These are phyloP conservation scores for Sorex maritimensis DNA, from an alignment of 2,797 vertebrate genomes.

Conservation along the genomic window DNA sequence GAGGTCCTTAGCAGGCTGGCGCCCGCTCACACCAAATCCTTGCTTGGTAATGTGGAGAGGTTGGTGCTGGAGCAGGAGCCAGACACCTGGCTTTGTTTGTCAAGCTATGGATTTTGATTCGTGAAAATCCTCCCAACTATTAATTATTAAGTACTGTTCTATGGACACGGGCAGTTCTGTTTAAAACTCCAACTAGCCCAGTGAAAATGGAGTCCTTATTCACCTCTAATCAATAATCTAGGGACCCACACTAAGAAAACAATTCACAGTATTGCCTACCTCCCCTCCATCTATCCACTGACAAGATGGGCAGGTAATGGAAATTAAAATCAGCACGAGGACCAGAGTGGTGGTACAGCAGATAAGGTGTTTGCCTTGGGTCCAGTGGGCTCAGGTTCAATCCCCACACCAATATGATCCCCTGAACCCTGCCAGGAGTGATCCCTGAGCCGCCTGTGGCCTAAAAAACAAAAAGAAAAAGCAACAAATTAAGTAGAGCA, in stretches of 20 bases:
- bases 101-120: neutral
- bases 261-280: neutral
- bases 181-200: neutral
- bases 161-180: neutral
- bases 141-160: neutral
- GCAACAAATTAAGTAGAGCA: neutral
- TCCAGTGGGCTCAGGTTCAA: no score
- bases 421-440: no score
- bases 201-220: conserved; percentile 9
- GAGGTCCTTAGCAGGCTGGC: neutral
- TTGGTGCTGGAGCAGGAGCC: neutral
- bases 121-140: neutral
- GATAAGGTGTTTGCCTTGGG: no score
- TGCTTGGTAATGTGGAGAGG: neutral
- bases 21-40: accelerated
- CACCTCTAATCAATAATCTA: neutral
- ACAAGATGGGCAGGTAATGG: neutral
- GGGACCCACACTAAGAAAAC: neutral
- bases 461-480: neutral
- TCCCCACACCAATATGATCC: no score
- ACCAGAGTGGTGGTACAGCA: neutral
- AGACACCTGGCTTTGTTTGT: neutral
- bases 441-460: no score
- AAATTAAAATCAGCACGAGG: conserved; percentile 14
- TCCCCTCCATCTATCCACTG: no score